Conservation (phyloP, 2,888 invertebrate species). For the Chesias legatella region DNA sequence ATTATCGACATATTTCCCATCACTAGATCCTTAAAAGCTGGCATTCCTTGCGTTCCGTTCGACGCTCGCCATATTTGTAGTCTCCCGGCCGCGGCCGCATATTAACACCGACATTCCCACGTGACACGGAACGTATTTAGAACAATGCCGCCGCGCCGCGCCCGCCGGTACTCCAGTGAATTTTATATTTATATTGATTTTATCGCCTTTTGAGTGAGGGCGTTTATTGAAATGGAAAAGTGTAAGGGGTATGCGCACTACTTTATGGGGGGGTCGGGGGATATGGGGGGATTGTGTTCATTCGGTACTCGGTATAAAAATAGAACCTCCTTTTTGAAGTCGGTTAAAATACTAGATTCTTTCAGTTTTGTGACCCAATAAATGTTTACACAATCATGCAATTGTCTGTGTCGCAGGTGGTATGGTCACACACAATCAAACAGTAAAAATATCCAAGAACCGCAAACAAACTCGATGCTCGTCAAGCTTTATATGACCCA, state of each 20-base stretch:
- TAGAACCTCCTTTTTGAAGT: too few relatives aligned
- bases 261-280: too few relatives aligned
- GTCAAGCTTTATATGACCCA: too few relatives aligned
- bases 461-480: too few relatives aligned
- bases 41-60: constrained; percentile 55
- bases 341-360: too few relatives aligned
- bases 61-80: constrained; percentile 53
- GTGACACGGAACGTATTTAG: constrained; percentile 30
- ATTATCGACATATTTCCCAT: constrained; percentile 39
- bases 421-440: too few relatives aligned
- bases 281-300: too few relatives aligned
- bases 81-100: constrained; percentile 41
- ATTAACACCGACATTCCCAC: constrained; percentile 48
- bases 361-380: too few relatives aligned
- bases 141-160: constrained; percentile 35
- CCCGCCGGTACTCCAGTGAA: constrained; percentile 29
- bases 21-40: constrained; percentile 46
- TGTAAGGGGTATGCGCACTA: constrained; percentile 3
- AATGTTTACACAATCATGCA: too few relatives aligned
- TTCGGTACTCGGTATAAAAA: too few relatives aligned
- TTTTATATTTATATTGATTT: constrained; percentile 33
- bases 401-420: too few relatives aligned
- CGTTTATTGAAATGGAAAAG: constrained; percentile 28
- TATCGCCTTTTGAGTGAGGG: constrained; percentile 20
- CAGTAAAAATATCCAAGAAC: too few relatives aligned